phyloP scores from a whole-genome alignment of 2,888 invertebrate species.

The Cheiracanthium punctorium region DNA sequence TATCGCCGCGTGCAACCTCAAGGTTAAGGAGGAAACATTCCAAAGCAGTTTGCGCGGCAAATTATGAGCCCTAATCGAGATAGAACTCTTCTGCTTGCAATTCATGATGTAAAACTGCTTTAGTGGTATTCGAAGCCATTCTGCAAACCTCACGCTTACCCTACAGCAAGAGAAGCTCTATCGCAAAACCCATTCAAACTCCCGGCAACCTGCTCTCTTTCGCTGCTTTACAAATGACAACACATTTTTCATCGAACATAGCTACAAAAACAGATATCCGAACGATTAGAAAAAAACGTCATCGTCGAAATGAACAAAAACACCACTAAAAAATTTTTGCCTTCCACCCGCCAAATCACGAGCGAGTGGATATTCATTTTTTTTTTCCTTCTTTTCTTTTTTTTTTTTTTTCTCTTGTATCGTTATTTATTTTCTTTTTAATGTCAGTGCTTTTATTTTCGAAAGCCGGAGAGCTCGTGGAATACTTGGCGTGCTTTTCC shows the following conservation, averaged over 20 bases:
- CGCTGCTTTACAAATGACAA: constrained; percentile 60
- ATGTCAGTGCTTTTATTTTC: constrained; percentile 69
- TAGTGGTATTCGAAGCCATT: not conserved
- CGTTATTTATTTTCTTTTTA: constrained; percentile 63
- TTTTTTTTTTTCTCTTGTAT: constrained; percentile 19
- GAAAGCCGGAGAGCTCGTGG: constrained; percentile 54
- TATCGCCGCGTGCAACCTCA: not conserved
- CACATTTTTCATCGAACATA: constrained; percentile 68
- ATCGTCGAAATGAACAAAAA: constrained; percentile 38
- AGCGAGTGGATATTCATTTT: constrained; percentile 52
- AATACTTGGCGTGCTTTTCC: constrained; percentile 67
- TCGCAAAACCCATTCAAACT: constrained; percentile 60
- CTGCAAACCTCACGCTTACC: constrained; percentile 31
- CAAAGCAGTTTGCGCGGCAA: not conserved
- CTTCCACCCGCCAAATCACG: constrained; percentile 67
- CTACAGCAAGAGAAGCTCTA: constrained; percentile 34
- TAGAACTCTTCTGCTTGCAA: not conserved
- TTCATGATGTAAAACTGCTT: not conserved
- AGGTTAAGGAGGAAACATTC: not conserved
- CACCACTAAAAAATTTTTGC: constrained; percentile 19
- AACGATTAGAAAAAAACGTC: constrained; percentile 43
- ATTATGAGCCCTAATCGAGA: not conserved
- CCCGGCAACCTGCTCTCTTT: constrained; percentile 23
- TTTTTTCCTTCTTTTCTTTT: constrained; percentile 42
- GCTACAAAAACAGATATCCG: constrained; percentile 66